phyloP scores from a whole-genome alignment of 2,113 vertebrate genomes.

The Nerophis lumbriciformis region DNA sequence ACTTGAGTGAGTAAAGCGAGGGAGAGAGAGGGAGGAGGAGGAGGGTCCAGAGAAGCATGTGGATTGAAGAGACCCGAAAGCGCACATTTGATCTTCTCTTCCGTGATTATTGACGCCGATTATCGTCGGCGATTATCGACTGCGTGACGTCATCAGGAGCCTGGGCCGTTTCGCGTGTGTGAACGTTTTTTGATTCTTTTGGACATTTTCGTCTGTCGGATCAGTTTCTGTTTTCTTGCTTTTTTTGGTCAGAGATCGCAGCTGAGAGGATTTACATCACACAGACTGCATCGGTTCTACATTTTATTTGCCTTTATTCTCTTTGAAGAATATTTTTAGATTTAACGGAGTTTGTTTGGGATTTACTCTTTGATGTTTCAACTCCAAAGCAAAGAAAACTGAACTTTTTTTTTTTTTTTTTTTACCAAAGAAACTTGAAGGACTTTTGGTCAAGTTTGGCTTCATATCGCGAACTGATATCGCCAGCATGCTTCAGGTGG shows the following conservation, averaged over 20 bases:
- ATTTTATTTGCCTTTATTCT: conserved; percentile 1
- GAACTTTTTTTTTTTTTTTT: too few relatives aligned
- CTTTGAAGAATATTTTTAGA: not conserved
- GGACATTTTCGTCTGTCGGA: too few relatives aligned
- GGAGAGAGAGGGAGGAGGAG: conserved; percentile 1
- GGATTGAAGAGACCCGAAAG: conserved; percentile 18
- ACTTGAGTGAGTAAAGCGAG: not conserved
- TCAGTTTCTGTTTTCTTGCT: not conserved
- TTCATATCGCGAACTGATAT: not conserved
- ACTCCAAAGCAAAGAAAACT: not conserved
- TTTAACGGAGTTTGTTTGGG: conserved; percentile 21
- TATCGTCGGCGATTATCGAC: conserved; percentile 9
- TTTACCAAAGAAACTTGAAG: conserved; percentile 1
- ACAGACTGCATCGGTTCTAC: not conserved
- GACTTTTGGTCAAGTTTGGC: conserved; percentile 11
- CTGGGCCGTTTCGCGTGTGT: conserved; percentile 1
- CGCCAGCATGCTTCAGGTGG: conserved; percentile 85
- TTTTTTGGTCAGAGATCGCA: conserved; percentile 10
- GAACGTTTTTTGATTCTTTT: not conserved
- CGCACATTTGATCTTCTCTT: conserved; percentile 31
- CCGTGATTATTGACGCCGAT: conserved; percentile 21
- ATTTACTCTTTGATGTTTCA: not conserved
- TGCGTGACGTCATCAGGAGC: conserved; percentile 5
- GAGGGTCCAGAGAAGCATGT: conserved; percentile 45
- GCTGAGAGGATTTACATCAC: conserved; percentile 3